These are phyloP conservation scores for Propithecus deckenii DNA, from an alignment of 2,797 vertebrate genomes.

Conservation along the genomic window DNA sequence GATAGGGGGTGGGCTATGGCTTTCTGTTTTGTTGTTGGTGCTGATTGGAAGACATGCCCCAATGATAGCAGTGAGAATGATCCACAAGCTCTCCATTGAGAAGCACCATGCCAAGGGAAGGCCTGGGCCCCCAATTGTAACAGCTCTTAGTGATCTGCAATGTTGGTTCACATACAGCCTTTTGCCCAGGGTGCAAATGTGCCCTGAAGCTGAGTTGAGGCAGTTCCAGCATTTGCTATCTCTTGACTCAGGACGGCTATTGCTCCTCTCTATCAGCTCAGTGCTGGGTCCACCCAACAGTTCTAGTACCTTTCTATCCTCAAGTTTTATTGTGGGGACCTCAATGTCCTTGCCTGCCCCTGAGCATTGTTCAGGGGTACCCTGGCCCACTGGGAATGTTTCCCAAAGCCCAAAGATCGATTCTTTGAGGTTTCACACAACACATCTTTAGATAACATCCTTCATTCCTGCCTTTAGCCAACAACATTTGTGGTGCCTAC, in stretches of 20 bases:
- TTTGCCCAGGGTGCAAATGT: not conserved
- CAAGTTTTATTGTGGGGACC: not conserved
- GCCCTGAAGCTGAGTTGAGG: not conserved
- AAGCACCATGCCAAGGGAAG: not conserved
- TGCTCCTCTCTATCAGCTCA: not conserved
- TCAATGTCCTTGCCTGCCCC: not conserved
- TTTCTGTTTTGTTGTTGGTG: not conserved
- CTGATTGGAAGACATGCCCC: not conserved
- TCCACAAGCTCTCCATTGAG: not conserved
- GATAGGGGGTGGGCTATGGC: not conserved
- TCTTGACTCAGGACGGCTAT: not conserved
- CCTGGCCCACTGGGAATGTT: not conserved
- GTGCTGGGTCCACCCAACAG: not conserved
- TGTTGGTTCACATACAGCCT: not conserved
- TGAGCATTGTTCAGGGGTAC: not conserved
- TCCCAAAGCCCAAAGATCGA: not conserved
- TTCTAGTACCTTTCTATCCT: not conserved
- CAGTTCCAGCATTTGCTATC: not conserved
- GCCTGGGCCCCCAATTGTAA: not conserved
- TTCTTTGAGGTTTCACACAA: slow-evolving; percentile 20
- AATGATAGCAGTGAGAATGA: not conserved
- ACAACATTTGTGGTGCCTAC: not conserved
- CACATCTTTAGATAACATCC: not conserved
- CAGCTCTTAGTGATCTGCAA: not conserved
- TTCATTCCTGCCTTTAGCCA: not conserved